Base-by-base conservation (phyloP, 2,888 invertebrate genomes). In the Oxyteleia sp. region DNA sequence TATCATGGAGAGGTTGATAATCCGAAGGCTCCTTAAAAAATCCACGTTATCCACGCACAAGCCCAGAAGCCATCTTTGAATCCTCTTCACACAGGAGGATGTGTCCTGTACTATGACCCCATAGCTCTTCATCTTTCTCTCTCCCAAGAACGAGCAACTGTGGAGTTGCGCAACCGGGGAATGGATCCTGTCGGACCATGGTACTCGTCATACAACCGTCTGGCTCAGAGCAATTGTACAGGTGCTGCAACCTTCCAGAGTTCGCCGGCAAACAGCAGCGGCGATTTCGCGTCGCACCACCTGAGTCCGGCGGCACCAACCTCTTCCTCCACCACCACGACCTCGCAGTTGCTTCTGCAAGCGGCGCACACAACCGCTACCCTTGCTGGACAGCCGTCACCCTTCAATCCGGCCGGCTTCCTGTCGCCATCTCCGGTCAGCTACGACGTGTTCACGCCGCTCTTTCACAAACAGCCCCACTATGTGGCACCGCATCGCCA, bases 131-230 rank as follows among this genome's bases (percentile, higher is more conserved):
- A 2, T 23, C 23, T 23, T 2, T 23, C n/a, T n/a, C n/a, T n/a
- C n/a, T n/a, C n/a, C n/a, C n/a, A 23, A 23, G 3, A 23, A 5
- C 5, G 3, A 59, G 15, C 20, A 23, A 35, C 20, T 8, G 35
- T 35, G 11, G n/a, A 5, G n/a, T n/a, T 35, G 35, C 35, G 11
- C 8, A 10, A n/a, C 35, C 35, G 35, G 90, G 91, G 90, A 94
- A 97, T 97, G 97, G 97, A 97, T 96, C 97, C 97, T 93, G 97
- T 96, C 94, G 97, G 97, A 94, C 97, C 97, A 94, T 97, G 97
- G 97, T 96, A 96, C 94, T 95, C 96, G 93, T 96, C 97, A 89
- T 97, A 97, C 95, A 97, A 97, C 94, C 96, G 97, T 91, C 94
- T 97, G 94, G 95, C 96, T 88, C 95, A 95, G 89, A 95, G 96